Percentiles rank a stretch among this genome's conserved stretches.
Conservation (phyloP, 2,888 invertebrate genomes). For the Leuctra nigra region DNA sequence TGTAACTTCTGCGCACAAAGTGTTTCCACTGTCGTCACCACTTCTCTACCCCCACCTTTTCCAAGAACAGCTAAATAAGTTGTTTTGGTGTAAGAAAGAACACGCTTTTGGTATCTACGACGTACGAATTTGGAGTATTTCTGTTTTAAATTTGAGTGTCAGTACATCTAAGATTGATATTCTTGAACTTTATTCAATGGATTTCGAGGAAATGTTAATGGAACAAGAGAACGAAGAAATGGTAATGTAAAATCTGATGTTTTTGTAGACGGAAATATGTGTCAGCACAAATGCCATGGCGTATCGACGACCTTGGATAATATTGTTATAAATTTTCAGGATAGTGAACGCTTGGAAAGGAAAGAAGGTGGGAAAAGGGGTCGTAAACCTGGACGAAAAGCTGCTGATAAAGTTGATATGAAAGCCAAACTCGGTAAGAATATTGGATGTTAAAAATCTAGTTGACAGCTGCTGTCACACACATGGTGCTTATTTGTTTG, state of each 20-base stretch:
- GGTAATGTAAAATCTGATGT: slow-evolving; percentile 38
- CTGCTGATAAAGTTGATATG: slow-evolving; percentile 85
- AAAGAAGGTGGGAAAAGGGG: slow-evolving; percentile 83
- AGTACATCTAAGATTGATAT: neutral
- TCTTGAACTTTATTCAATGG: slow-evolving; percentile 38
- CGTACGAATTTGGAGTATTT: no score
- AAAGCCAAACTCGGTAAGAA: slow-evolving; percentile 87
- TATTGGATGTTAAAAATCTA: neutral
- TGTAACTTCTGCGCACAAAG: no score
- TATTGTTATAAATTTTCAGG: slow-evolving; percentile 29
- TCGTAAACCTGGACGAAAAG: slow-evolving; percentile 80
- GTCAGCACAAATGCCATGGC: slow-evolving; percentile 6
- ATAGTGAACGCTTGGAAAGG: slow-evolving; percentile 36
- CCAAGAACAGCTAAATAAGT: no score
- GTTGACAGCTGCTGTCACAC: neutral
- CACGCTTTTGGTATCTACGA: no score
- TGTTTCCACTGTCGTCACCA: no score
- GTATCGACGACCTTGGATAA: slow-evolving; percentile 1
- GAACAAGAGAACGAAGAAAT: slow-evolving; percentile 54
- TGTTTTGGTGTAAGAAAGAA: no score
- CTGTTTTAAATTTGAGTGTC: no score
- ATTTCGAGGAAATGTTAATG: slow-evolving; percentile 56
- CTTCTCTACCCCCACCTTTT: no score
- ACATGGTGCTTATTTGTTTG: no score
- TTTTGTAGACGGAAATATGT: slow-evolving; percentile 3